Conservation (phyloP, 2,888 invertebrate genomes). For the Amaurobius ferox region DNA sequence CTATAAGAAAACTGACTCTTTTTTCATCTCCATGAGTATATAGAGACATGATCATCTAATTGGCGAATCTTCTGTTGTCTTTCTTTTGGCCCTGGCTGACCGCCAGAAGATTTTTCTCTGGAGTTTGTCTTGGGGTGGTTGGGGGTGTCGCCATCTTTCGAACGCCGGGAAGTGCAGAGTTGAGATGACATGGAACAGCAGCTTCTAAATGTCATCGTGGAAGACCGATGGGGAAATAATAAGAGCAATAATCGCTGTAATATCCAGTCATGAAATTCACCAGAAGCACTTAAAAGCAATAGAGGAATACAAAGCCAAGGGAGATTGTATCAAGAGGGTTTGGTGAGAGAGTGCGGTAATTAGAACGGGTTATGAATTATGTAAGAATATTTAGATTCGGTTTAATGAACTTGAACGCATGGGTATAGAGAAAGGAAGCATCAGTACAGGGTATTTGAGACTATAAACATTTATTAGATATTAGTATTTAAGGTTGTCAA, state of each 20-base stretch:
- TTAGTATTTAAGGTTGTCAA: too few species aligned
- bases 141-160: slow-evolving; percentile 30
- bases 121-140: slow-evolving; percentile 40
- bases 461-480: too few species aligned
- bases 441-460: too few species aligned
- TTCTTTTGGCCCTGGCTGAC: neutral
- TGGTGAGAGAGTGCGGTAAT: neutral
- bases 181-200: slow-evolving; percentile 57
- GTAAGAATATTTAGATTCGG: neutral
- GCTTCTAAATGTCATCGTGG: slow-evolving; percentile 38
- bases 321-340: neutral
- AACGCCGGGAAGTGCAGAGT: neutral
- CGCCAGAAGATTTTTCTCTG: slow-evolving; percentile 28
- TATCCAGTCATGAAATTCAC: slow-evolving; percentile 21
- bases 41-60: slow-evolving; percentile 19
- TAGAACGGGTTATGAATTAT: neutral
- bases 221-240: slow-evolving; percentile 66
- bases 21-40: slow-evolving; percentile 2
- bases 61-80: slow-evolving; percentile 9
- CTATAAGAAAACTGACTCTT: slow-evolving; percentile 22
- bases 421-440: too few species aligned
- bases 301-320: neutral
- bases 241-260: slow-evolving; percentile 57
- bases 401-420: neutral
- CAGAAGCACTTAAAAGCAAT: neutral